Percentiles rank a stretch among this genome's conserved stretches.
Evolutionary conservation across 2,113 vertebrate genomes (phyloP).

Genomic region (Sitta europaea): DNA sequence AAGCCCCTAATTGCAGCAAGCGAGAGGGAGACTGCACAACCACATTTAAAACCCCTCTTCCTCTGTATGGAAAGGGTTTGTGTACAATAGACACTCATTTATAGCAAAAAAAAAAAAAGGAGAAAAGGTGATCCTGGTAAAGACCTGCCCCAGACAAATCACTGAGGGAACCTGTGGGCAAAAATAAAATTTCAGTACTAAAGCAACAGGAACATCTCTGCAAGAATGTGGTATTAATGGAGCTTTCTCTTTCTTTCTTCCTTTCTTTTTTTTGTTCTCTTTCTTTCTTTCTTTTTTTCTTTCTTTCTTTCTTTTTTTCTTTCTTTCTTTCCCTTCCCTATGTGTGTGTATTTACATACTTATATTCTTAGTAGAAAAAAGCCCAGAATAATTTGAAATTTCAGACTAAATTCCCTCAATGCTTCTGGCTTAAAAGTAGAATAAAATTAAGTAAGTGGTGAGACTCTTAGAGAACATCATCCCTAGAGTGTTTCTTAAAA

Average conservation of each 20-base stretch:
- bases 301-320: neutral
- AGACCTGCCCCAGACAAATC: neutral
- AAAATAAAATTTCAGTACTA: neutral
- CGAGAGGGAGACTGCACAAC: neutral
- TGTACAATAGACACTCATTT: neutral
- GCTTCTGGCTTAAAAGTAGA: neutral
- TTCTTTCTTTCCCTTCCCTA: neutral
- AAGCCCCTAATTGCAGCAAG: neutral
- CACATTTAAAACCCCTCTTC: neutral
- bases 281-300: neutral
- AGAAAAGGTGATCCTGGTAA: neutral
- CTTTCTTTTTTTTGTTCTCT: neutral
- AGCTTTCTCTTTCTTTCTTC: accelerated
- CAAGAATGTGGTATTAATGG: neutral
- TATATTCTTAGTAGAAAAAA: neutral
- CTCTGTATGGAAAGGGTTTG: neutral
- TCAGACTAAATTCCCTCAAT: neutral
- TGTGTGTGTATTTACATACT: neutral
- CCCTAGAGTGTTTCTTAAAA: neutral
- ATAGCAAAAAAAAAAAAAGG: neutral
- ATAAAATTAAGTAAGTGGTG: neutral
- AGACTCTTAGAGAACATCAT: neutral
- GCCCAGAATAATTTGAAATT: neutral
- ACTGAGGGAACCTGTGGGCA: neutral
- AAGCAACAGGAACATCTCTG: neutral